Conservation (phyloP, 2,888 invertebrate species). For the Euplagia quadripunctaria region DNA sequence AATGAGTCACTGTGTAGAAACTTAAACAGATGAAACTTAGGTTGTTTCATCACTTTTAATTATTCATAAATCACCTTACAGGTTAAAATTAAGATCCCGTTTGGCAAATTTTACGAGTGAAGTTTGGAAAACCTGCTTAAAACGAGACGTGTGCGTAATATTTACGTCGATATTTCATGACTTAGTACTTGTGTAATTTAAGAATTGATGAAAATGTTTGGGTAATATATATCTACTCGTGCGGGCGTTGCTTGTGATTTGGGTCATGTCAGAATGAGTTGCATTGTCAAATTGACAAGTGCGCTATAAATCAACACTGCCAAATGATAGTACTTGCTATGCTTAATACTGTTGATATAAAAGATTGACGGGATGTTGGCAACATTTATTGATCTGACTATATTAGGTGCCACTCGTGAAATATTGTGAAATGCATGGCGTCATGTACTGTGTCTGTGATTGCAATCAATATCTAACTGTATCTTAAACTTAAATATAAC, state of each 20-base stretch:
- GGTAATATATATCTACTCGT: conserved; percentile 34
- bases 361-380: conserved; percentile 51
- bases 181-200: conserved; percentile 52
- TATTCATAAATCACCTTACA: conserved; percentile 68
- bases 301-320: conserved; percentile 39
- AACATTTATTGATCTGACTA: conserved; percentile 44
- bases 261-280: conserved; percentile 49
- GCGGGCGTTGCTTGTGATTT: conserved; percentile 36
- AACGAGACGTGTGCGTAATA: conserved; percentile 58
- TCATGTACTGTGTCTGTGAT: background rate
- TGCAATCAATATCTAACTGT: background rate
- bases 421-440: conserved; percentile 43
- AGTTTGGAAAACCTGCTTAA: conserved; percentile 59
- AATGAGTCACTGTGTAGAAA: conserved; percentile 55
- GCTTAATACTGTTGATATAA: conserved; percentile 30
- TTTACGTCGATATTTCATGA: conserved; percentile 55
- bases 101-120: conserved; percentile 67
- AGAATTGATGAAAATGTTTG: conserved; percentile 33
- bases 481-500: background rate
- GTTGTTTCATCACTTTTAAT: conserved; percentile 66
- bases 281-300: conserved; percentile 51
- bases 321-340: conserved; percentile 30
- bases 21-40: conserved; percentile 54
- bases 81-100: conserved; percentile 67
- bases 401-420: conserved; percentile 34